Evolutionary conservation across 2,797 vertebrate genomes (phyloP), one percentile per base, ranked within the genome.

Genomic region (Gymnothorax reevesii): DNA sequence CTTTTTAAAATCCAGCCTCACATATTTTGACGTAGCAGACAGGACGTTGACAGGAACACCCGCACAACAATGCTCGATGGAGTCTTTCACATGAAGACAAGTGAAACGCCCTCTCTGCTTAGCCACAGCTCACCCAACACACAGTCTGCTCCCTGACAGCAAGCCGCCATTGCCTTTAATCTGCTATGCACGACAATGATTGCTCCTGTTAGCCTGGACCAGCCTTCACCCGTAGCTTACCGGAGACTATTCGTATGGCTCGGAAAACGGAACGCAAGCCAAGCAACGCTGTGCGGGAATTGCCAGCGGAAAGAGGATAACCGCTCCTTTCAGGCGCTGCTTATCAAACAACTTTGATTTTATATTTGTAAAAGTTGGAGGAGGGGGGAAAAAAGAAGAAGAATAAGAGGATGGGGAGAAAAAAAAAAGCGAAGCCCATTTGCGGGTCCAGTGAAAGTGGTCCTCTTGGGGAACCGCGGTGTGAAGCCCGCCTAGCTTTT

Each of bases 161-260:
- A 54, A 79, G 52, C 75, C n/a, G n/a, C 75, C 75, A 55, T 79
- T 79, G 54, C 75, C 49, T 79, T 79, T 79, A 79, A 79, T 79
- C 75, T 49, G 12, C 15, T 79, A 79, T 79, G 75, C 75, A 79
- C 54, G 75, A n/a, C 75, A 79, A 54, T 13, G 75, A 79, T 54
- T 79, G 42, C 54, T 79, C 75, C 49, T 9, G 25, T 79, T n/a
- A 55, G 75, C 75, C 75, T 79, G 75, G 7, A 55, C 49, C 75
- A 54, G 49, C 8, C 52, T 55, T 22, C 75, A 5, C 75, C 75
- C 7, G 52, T 6, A 79, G 8, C 75, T 49, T 79, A 49, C 75
- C 75, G 54, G 49, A 52, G 20, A 79, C 42, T 7, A 9, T 7
- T 79, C 75, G 2, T 1, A 42, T 42, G 7, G 20, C 75, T 79